These are phyloP conservation scores for Melinopterus prodromus DNA, from an alignment of 2,888 invertebrate genomes.

Conservation along the genomic window DNA sequence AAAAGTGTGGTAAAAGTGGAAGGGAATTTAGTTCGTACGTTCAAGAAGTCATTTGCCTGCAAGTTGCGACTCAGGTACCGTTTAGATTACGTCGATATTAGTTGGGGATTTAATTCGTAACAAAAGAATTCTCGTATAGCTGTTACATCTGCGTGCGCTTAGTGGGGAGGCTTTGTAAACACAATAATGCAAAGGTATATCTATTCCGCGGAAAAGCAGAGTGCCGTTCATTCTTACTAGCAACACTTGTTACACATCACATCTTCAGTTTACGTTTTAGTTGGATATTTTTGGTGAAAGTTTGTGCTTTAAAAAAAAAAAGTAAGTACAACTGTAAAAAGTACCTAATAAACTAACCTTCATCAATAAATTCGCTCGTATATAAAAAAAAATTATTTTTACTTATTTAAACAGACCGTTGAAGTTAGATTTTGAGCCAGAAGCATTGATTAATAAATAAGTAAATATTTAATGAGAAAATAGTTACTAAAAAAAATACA, in stretches of 20 bases:
- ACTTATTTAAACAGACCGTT: too few relatives aligned
- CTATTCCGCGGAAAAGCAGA: background rate
- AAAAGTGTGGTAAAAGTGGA: background rate
- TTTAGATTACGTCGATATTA: background rate
- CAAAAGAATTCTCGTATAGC: background rate
- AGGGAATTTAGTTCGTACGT: background rate
- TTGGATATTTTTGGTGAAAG: background rate
- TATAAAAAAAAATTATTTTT: too few relatives aligned
- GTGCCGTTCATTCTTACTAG: background rate
- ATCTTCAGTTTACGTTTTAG: background rate
- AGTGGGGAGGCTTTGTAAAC: background rate
- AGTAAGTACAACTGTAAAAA: background rate
- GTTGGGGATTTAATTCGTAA: background rate
- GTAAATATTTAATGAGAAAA: too few relatives aligned
- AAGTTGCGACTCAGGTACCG: background rate
- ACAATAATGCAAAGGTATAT: background rate
- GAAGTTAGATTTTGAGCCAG: too few relatives aligned
- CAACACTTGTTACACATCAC: background rate
- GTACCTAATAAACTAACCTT: too few relatives aligned
- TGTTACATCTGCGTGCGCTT: background rate
- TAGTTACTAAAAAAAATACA: too few relatives aligned
- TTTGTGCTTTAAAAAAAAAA: background rate
- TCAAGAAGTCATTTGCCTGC: background rate
- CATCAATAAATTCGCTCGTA: too few relatives aligned
- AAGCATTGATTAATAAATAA: too few relatives aligned